phyloP scores from a whole-genome alignment of 2,888 invertebrate species.

The Acleris literana region DNA sequence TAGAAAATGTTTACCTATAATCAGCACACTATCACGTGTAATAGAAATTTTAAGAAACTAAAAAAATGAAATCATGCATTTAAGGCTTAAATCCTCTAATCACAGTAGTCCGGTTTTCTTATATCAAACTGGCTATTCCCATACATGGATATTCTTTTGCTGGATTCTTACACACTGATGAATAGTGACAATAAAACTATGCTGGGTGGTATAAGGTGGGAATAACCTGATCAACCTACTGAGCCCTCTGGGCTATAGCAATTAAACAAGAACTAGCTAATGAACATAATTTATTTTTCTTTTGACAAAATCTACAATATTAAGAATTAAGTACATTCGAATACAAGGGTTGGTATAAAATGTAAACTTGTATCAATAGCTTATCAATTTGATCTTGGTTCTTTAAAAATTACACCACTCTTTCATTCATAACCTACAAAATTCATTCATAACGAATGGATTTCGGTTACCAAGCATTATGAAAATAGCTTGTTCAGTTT shows the following conservation, averaged over 20 bases:
- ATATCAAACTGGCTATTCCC: too few species aligned
- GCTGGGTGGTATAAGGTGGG: too few species aligned
- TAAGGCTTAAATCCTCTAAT: too few species aligned
- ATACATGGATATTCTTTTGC: too few species aligned
- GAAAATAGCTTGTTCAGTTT: conserved; percentile 1
- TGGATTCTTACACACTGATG: too few species aligned
- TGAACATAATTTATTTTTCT: conserved; percentile 80
- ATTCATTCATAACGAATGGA: conserved; percentile 41
- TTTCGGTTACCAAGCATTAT: conserved; percentile 14
- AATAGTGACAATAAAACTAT: too few species aligned
- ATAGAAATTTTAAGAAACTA: too few species aligned
- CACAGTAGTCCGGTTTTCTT: too few species aligned
- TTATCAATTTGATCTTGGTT: conserved; percentile 77
- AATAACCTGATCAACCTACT: too few species aligned
- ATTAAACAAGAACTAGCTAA: conserved; percentile 66
- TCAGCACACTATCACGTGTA: too few species aligned
- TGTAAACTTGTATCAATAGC: conserved; percentile 77
- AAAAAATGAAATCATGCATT: too few species aligned
- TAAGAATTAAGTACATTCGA: conserved; percentile 82
- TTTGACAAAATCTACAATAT: conserved; percentile 81
- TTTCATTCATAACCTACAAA: conserved; percentile 55
- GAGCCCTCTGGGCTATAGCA: conserved; percentile 12
- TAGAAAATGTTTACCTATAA: too few species aligned
- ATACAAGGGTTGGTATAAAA: conserved; percentile 83
- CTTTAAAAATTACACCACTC: conserved; percentile 70